Evolutionary conservation across 2,113 vertebrate genomes (phyloP), one percentile per base, ranked within the genome.

Genomic region (Echinops telfairi): DNA sequence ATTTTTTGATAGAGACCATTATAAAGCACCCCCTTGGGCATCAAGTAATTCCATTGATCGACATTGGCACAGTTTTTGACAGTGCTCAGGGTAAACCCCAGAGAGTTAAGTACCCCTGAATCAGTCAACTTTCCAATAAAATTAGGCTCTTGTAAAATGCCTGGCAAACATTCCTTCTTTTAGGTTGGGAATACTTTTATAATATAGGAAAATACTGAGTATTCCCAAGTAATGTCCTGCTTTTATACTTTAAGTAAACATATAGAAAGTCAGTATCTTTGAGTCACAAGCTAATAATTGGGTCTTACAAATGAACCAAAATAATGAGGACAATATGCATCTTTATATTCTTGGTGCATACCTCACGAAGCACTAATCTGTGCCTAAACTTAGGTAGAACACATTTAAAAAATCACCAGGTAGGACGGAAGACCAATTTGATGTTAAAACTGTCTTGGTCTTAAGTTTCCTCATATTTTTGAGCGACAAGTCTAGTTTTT

Each of bases 261-360:
- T 64, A 23, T 68, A 68, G 94, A 86, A 53, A 0, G 0, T 82
- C 33, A 53, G 31, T 75, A 81, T 92, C 95, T 95, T 22, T 80
- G 0, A 92, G 16, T 58, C 57, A 68, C 78, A 64, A 94, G 53
- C 94, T 94, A 94, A 40, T 90, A 90, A 60, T 20, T 78, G 57
- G 23, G 2, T 70, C n/a, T 92, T 94, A 33, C 57, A 89, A 70
- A 75, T 23, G 40, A 62, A 22, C 17, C 22, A 62, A 23, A 62
- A 62, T 62, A 62, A 23, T 62, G 60, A 62, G 60, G 60, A 62
- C 60, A 62, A 62, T 62, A 62, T 62, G 60, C 57, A 62, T 22
- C 60, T 62, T 62, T 62, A 19, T 62, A 20, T 16, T 23, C 60
- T 62, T 62, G 60, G 60, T 62, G 60, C 19, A 62, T 62, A 53